Conservation (phyloP, 2,797 vertebrate species). For the Triplophysa bombifrons region DNA sequence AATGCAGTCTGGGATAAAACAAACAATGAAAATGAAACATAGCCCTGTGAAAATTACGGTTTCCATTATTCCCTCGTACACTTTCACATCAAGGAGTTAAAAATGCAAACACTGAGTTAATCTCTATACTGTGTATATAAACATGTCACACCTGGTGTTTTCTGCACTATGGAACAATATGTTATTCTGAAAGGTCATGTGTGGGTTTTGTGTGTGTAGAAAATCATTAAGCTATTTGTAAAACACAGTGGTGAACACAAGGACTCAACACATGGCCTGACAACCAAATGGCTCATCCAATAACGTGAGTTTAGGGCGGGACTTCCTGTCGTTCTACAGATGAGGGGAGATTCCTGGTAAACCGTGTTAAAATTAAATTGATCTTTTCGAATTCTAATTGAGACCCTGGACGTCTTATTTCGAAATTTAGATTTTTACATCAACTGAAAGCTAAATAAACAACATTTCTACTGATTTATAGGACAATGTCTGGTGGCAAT, state of each 20-base stretch:
- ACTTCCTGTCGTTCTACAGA: neutral
- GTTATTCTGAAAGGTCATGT: neutral
- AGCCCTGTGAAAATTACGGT: neutral
- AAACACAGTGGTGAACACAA: neutral
- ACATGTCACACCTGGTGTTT: conserved; percentile 2
- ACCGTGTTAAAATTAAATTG: no score
- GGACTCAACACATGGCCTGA: neutral
- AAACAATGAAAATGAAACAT: neutral
- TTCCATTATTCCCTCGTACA: neutral
- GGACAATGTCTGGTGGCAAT: no score
- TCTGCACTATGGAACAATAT: neutral
- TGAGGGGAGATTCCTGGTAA: neutral
- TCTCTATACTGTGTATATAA: neutral
- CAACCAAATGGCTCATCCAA: neutral
- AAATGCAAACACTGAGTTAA: conserved; percentile 10
- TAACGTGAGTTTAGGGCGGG: neutral
- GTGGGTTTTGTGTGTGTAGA: neutral
- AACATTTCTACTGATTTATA: no score
- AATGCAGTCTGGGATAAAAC: neutral
- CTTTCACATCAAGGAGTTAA: neutral
- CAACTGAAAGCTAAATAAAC: no score
- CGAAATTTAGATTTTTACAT: no score
- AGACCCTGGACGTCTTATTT: no score
- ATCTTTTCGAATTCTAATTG: neutral
- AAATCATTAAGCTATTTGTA: neutral